Evolutionary conservation across 2,797 vertebrate genomes (phyloP).

Genomic region (Sebastes dallii): DNA sequence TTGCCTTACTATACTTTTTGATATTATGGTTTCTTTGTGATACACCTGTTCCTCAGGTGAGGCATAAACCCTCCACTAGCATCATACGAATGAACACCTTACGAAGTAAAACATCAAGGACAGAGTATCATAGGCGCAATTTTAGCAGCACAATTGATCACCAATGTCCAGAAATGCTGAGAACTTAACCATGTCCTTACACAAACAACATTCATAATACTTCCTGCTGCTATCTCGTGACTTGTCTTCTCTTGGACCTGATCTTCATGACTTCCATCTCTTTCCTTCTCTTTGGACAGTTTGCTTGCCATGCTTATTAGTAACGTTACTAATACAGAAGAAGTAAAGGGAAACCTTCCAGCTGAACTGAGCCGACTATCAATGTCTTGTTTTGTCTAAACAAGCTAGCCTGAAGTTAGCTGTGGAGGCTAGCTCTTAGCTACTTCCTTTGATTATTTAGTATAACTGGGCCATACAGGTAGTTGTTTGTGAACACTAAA

Average conservation of each 20-base stretch:
- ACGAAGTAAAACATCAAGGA: too few species aligned
- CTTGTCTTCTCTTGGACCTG: background rate
- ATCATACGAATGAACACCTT: background rate
- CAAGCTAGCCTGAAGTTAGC: slow-evolving; percentile 53
- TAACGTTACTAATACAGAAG: too few species aligned
- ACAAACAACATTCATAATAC: background rate
- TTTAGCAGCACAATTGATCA: background rate
- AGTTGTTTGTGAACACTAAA: background rate
- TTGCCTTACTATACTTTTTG: background rate
- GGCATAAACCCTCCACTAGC: background rate
- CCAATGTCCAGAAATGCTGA: background rate
- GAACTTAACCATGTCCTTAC: background rate
- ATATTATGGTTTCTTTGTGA: background rate
- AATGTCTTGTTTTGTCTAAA: slow-evolving; percentile 33
- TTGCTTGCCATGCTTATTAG: background rate
- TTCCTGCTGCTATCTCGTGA: background rate
- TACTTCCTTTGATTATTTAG: slow-evolving; percentile 47
- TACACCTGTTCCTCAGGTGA: background rate
- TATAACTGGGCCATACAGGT: background rate
- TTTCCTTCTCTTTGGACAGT: background rate
- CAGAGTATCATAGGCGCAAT: background rate
- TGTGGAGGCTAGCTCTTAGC: background rate
- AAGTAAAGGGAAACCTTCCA: rapidly evolving
- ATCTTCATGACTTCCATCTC: background rate
- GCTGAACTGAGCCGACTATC: background rate